Evolutionary conservation across 2,888 invertebrate genomes (phyloP), one percentile per base, ranked within the genome.

Genomic region (Thumatha senex): DNA sequence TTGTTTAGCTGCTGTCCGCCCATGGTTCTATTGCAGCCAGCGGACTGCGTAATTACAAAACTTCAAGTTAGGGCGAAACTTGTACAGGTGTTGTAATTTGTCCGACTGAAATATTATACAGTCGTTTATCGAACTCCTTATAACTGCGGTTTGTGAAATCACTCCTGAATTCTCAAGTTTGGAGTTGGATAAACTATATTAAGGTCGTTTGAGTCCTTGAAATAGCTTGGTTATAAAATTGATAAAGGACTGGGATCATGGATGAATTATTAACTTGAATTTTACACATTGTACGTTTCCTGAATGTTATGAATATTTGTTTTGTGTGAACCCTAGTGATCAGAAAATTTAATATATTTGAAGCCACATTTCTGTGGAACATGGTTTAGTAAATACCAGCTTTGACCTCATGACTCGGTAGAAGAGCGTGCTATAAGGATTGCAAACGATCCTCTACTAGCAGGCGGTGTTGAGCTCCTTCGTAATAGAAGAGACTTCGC

Each of bases 21-120:
- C 54, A 29, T 48, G 55, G 60, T 57, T 59, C 58, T 56, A 59
- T 63, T 62, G 56, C 54, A 54, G 55, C 47, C 46, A 52, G 58
- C 58, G 56, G 64, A 61, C 69, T 60, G 46, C 67, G 64, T 70
- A 68, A 68, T 70, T 70, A 63, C 59, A 41, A 61, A 65, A 69
- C 69, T 69, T 68, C 44, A 56, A 56, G 62, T 55, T 46, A 13
- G 56, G 48, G 52, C 52, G 48, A 57, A 64, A 69, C 50, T 66
- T 62, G 54, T 54, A 50, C 58, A 68, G 67, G 68, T 67, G 48
- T 46, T 53, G 60, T 67, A 58, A 64, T 67, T 64, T 65, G 62
- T 60, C 53, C 54, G 42, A 51, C 58, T 58, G 55, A 67, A 59
- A 66, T 56, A 46, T 48, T 62, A 56, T 63, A 31, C 14, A 51